Evolutionary conservation across 2,888 invertebrate genomes (phyloP).

Genomic region (Hemithea aestivaria): DNA sequence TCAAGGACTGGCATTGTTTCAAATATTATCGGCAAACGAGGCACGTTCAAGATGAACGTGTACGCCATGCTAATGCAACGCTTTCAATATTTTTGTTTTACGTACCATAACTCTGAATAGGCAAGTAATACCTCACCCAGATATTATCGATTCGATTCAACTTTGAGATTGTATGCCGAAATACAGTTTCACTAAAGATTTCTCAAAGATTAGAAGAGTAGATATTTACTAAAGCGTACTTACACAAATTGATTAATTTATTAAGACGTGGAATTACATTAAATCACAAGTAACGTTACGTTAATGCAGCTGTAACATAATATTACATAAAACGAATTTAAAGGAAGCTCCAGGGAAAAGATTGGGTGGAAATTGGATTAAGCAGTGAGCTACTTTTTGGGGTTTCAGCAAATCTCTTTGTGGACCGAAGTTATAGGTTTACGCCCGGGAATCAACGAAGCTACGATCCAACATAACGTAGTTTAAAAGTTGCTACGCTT

Average conservation of each 20-base stretch:
- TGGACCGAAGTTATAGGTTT: conserved; percentile 29
- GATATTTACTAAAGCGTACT: no score
- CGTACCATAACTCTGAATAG: conserved; percentile 34
- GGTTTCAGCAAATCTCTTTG: conserved; percentile 52
- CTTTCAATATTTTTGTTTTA: conserved; percentile 65
- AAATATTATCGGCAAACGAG: conserved; percentile 63
- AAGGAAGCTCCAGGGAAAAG: conserved; percentile 18
- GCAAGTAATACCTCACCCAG: conserved; percentile 39
- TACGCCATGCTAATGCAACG: conserved; percentile 52
- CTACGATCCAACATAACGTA: neutral
- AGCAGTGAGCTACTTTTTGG: conserved; percentile 49
- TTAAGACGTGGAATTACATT: no score
- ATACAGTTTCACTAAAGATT: no score
- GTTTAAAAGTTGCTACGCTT: neutral
- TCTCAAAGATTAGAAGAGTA: no score
- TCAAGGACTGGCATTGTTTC: conserved; percentile 64
- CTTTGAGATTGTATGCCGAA: no score
- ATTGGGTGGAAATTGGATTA: conserved; percentile 49
- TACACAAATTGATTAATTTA: no score
- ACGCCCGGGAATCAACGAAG: conserved; percentile 5
- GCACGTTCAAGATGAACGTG: conserved; percentile 60
- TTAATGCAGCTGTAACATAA: conserved; percentile 1
- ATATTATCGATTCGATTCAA: conserved; percentile 36
- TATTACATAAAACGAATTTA: conserved; percentile 20
- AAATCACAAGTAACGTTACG: conserved; percentile 1